These are phyloP conservation scores for Rhadina sibilatrix DNA, from an alignment of 2,113 vertebrate species.

Conservation along the genomic window DNA sequence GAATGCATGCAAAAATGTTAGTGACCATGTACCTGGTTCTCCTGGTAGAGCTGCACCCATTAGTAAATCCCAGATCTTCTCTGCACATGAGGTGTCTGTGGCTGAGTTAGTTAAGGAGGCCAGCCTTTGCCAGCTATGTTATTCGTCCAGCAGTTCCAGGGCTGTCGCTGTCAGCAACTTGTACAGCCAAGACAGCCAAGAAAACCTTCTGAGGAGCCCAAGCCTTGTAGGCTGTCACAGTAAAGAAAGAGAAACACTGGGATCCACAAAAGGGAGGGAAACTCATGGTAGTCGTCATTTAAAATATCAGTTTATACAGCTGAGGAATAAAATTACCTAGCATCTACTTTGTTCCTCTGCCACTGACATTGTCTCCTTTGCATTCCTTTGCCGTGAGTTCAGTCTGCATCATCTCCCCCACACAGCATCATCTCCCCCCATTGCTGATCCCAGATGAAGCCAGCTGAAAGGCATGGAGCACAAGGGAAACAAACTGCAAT, in stretches of 20 bases:
- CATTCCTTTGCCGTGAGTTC: constrained; percentile 5
- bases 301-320: background rate
- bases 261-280: background rate
- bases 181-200: background rate
- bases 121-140: background rate
- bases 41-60: background rate
- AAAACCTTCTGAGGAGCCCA: background rate
- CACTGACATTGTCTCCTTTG: background rate
- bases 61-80: background rate
- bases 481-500: background rate
- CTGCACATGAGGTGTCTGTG: accelerated
- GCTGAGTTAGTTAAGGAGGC: background rate
- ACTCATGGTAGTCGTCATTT: background rate
- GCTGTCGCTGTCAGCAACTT: background rate
- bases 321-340: background rate
- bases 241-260: background rate
- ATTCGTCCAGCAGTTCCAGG: background rate
- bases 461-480: background rate
- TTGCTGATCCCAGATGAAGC: background rate
- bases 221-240: background rate
- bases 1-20: background rate
- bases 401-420: background rate
- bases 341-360: background rate
- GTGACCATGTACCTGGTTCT: background rate
- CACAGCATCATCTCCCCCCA: accelerated